Evolutionary conservation across 1,140 invertebrate genomes (phyloP), one percentile per base, ranked within the genome.

Genomic region (Drosophila virilis): DNA sequence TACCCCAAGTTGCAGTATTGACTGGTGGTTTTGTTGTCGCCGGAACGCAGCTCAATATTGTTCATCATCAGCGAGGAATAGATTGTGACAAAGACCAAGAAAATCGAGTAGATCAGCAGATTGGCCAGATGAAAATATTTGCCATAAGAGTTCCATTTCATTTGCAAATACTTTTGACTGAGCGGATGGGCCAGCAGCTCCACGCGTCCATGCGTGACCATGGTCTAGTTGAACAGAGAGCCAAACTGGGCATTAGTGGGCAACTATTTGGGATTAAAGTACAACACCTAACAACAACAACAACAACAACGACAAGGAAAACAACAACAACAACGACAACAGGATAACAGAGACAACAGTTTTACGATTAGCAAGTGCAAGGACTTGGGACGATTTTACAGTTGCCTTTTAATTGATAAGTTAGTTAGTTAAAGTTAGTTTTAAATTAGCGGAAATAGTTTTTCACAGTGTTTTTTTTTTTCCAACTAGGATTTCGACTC

Each of bases 141-240:
- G 60, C 96, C 96, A 89, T 97, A 97, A 0, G 96, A 95, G 89
- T 97, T 96, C 96, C 96, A 97, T 93, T 97, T 97, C 96, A 97
- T 97, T 92, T 97, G 95, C 33, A 97, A 92, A 91, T 97, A 97
- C 92, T 97, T 97, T 86, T 97, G 96, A 74, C 95, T 96, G 3
- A 97, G 90, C 1, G 96, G 96, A 93, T 97, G 96, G 37, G 96
- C 96, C 38, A 97, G 91, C 8, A 97, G 92, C 88, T 97, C 96
- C 1, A 97, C 96, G 69, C 96, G 93, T 10, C 96, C 96, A 89
- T 97, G 95, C 9, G 93, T 93, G 1, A 97, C 96, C 96, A 97
- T 97, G 35, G 96, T 96, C 96, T 97, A 83, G 15, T 17, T 8
- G 8, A 10, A 5, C 4, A 1, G 85, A 71, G 42, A 57, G 10